A percentile compares a stretch with the other conserved stretches of the same genome.
These are phyloP conservation scores for Lophius americanus DNA, from an alignment of 2,797 vertebrate species.

Conservation along the genomic window DNA sequence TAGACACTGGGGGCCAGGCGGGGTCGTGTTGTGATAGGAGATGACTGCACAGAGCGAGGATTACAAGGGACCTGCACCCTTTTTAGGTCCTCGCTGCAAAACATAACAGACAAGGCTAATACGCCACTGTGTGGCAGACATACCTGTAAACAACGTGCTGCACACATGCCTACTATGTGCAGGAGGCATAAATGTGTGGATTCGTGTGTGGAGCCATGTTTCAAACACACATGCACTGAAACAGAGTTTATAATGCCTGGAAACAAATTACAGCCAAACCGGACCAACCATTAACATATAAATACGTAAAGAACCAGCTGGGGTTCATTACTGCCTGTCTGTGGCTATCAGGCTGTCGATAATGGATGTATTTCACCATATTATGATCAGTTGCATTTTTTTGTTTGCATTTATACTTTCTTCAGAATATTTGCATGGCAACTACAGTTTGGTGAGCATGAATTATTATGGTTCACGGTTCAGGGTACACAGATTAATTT, in stretches of 20 bases:
- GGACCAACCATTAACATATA: no score
- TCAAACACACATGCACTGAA: neutral
- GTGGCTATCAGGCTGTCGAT: no score
- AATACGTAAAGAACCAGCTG: no score
- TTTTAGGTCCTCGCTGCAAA: slow-evolving; percentile 29
- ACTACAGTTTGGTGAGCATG: no score
- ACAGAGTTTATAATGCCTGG: neutral
- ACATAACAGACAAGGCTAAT: slow-evolving; percentile 35
- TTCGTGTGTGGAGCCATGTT: slow-evolving; percentile 17
- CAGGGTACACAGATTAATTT: no score
- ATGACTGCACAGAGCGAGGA: slow-evolving; percentile 53
- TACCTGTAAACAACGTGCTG: slow-evolving; percentile 23
- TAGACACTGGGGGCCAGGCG: slow-evolving; percentile 29
- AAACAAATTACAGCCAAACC: no score
- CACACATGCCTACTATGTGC: slow-evolving; percentile 28
- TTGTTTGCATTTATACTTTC: no score
- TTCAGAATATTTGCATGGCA: neutral
- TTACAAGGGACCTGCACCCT: slow-evolving; percentile 43
- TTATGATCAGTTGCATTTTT: no score
- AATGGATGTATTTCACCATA: no score
- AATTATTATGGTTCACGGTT: no score
- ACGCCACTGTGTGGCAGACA: slow-evolving; percentile 2
- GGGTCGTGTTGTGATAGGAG: slow-evolving; percentile 63
- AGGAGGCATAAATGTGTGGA: slow-evolving; percentile 22
- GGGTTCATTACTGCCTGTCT: no score